Evolutionary conservation across 2,888 invertebrate genomes (phyloP), one percentile per base, ranked within the genome.

Genomic region (Masnerella sp.): DNA sequence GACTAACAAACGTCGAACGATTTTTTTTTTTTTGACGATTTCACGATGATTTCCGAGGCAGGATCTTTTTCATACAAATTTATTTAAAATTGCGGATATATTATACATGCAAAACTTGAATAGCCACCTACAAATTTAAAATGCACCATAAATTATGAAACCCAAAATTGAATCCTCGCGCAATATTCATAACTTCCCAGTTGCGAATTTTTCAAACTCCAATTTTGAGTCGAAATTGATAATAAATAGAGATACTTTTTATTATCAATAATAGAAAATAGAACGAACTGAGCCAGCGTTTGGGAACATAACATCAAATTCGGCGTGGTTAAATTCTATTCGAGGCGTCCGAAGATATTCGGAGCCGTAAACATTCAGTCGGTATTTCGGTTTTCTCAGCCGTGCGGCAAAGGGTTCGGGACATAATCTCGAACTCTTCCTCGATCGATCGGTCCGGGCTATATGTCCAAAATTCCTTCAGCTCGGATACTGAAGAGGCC

Each of bases 401-500:
- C 52, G 43, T 51, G 59, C 52, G 36, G 14, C 59, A 65, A 59
- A 52, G 47, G 59, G 45, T 59, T 54, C 43, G 38, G 69, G 38
- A 62, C 49, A 52, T 59, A 70, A 70, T 59, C 65, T 65, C 54
- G 43, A 59, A 43, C 59, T 56, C 62, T 62, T 68, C 62, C 62
- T 73, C 51, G 51, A 73, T 68, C 68, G 73, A 73, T 68, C 56
- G 52, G 47, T 14, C 59, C 52, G 68, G 49, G 52, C 47, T 69
- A 18, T 71, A 28, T 62, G 72, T 67, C 67, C 72, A 38, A 68
- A 71, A 71, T 71, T 71, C 68, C 67, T 22, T 43, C 58, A 58
- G 59, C 71, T 45, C 61, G 49, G 68, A 67, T 65, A 52, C 56
- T 75, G 59, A 74, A 76, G 67, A 62, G 74, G 73, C 58, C 64